Evolutionary conservation across 2,888 invertebrate species (phyloP).

Genomic region (Microchrysa polita): DNA sequence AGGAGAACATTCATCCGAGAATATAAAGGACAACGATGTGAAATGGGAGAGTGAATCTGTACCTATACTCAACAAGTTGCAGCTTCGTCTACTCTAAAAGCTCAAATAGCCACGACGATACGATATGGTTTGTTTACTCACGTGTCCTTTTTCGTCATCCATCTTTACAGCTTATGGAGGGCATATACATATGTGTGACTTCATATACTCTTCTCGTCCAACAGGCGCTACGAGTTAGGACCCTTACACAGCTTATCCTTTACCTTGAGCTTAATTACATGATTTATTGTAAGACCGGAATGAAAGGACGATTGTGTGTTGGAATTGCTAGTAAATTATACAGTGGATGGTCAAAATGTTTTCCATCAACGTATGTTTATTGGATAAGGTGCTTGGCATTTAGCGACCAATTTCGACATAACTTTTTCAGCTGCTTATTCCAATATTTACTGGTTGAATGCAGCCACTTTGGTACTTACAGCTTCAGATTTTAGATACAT

Average conservation of each 20-base stretch:
- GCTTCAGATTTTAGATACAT: too few relatives aligned
- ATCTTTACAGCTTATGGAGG: constrained; percentile 20
- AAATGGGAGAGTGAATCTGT: too few relatives aligned
- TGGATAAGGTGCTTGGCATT: too few relatives aligned
- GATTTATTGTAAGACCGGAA: constrained; percentile 29
- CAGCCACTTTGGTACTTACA: too few relatives aligned
- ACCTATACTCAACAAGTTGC: constrained; percentile 32
- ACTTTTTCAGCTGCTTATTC: too few relatives aligned
- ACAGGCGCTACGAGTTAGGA: constrained; percentile 9
- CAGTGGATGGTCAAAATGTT: neutral
- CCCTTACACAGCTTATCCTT: constrained; percentile 30
- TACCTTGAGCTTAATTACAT: constrained; percentile 38
- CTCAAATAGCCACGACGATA: neutral
- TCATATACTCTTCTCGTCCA: constrained; percentile 5
- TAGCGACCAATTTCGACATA: too few relatives aligned
- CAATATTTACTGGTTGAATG: too few relatives aligned
- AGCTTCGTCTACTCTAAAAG: neutral
- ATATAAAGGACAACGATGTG: constrained; percentile 15
- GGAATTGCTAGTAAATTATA: neutral
- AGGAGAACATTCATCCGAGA: constrained; percentile 19
- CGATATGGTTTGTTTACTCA: neutral
- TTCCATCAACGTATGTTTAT: too few relatives aligned
- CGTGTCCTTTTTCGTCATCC: constrained; percentile 21
- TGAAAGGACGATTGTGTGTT: constrained; percentile 23
- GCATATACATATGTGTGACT: neutral